phyloP scores from a whole-genome alignment of 2,888 invertebrate genomes.

The Itoplectis maculator region DNA sequence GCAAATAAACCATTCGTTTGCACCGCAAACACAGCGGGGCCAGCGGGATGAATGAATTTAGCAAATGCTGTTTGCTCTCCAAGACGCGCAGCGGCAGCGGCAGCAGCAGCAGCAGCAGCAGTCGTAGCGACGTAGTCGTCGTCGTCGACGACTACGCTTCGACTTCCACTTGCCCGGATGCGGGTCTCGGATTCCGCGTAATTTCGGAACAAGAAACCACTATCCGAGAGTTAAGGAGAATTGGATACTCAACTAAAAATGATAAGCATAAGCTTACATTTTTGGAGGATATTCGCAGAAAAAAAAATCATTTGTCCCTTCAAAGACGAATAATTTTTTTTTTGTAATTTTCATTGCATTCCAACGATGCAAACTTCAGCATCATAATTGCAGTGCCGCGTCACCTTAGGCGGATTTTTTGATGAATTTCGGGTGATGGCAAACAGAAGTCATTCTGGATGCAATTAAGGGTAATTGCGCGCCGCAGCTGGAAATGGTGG shows the following conservation, averaged over 20 bases:
- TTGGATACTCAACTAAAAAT: constrained; percentile 53
- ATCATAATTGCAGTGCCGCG: neutral
- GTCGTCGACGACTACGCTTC: too few relatives aligned
- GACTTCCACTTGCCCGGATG: constrained; percentile 17
- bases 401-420: neutral
- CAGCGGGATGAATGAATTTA: constrained; percentile 69
- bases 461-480: constrained; percentile 25
- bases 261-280: too few relatives aligned
- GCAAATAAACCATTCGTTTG: constrained; percentile 68
- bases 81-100: constrained; percentile 56
- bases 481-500: constrained; percentile 2
- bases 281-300: too few relatives aligned
- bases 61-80: constrained; percentile 69
- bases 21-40: constrained; percentile 61
- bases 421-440: constrained; percentile 25
- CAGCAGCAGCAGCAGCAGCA: constrained; percentile 13
- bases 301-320: too few relatives aligned
- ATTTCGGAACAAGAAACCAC: constrained; percentile 54
- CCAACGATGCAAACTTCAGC: too few relatives aligned
- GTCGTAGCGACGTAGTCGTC: too few relatives aligned
- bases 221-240: constrained; percentile 35
- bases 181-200: constrained; percentile 26
- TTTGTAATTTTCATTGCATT: too few relatives aligned
- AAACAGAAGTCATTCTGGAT: constrained; percentile 20
- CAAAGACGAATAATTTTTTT: too few relatives aligned